phyloP scores from a whole-genome alignment of 2,888 invertebrate species.

The Leucania comma region DNA sequence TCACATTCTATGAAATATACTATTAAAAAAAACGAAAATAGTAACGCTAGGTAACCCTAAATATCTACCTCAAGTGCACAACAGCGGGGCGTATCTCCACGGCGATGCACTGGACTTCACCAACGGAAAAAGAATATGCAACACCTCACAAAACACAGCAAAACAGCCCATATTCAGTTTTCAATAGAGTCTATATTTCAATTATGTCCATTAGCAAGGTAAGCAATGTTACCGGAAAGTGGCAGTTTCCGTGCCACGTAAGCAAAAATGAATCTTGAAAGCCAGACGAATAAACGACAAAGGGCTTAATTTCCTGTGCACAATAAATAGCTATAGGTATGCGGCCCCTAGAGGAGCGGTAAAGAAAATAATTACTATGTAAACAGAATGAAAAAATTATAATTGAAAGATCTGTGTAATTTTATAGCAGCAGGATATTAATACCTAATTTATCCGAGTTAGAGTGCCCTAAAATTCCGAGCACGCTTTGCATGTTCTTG shows the following conservation, averaged over 20 bases:
- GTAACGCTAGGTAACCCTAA: slow-evolving; percentile 70
- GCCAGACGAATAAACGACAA: slow-evolving; percentile 69
- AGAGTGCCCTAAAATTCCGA: too few relatives aligned
- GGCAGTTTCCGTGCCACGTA: slow-evolving; percentile 62
- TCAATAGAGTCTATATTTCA: slow-evolving; percentile 69
- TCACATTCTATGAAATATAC: too few relatives aligned
- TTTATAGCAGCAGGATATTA: too few relatives aligned
- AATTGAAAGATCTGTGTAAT: neutral
- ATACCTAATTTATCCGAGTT: too few relatives aligned
- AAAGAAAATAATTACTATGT: slow-evolving; percentile 8
- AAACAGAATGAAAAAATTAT: slow-evolving; percentile 5
- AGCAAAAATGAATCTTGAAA: slow-evolving; percentile 76
- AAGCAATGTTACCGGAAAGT: slow-evolving; percentile 65
- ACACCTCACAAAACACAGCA: slow-evolving; percentile 51
- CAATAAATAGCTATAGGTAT: slow-evolving; percentile 67
- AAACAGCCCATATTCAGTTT: slow-evolving; percentile 66
- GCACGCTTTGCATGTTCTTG: too few relatives aligned
- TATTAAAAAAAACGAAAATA: neutral
- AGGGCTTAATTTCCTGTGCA: slow-evolving; percentile 81
- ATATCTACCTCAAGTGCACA: slow-evolving; percentile 78
- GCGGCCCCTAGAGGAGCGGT: slow-evolving; percentile 48
- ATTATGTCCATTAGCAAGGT: slow-evolving; percentile 64
- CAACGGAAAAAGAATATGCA: slow-evolving; percentile 71
- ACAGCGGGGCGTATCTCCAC: slow-evolving; percentile 77
- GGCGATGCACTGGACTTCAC: slow-evolving; percentile 76